Conservation (phyloP, 2,797 vertebrate genomes). For the Phalanger gymnotis region DNA sequence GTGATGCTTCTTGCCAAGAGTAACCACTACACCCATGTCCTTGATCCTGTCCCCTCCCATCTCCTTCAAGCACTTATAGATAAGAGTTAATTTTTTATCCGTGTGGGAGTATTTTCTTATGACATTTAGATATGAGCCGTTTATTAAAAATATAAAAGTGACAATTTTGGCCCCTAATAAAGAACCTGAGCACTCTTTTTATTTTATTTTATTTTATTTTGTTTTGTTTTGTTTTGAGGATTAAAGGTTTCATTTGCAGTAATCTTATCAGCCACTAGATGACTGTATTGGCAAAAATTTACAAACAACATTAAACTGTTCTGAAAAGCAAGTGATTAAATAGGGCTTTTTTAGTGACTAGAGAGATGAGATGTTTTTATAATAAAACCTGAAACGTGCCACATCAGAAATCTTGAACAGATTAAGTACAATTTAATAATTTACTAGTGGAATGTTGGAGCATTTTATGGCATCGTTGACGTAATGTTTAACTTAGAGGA, state of each 20-base stretch:
- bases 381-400: slow-evolving; percentile 5
- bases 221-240: background rate
- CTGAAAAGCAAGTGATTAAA: background rate
- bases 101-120: background rate
- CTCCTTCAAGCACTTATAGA: background rate
- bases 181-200: background rate
- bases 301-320: background rate
- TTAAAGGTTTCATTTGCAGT: slow-evolving; percentile 33
- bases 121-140: background rate
- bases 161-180: background rate
- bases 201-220: background rate
- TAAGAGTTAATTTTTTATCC: background rate
- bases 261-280: slow-evolving; percentile 47
- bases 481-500: background rate
- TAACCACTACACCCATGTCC: background rate
- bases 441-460: background rate
- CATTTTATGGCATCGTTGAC: background rate
- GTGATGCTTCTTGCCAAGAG: background rate
- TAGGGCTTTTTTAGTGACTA: background rate
- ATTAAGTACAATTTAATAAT: background rate
- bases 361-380: slow-evolving; percentile 23
- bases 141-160: background rate
- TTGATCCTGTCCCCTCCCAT: background rate
- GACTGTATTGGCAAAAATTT: slow-evolving; percentile 51
- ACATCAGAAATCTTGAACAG: background rate